phyloP scores from a whole-genome alignment of 2,113 vertebrate species.

The Cryptomyrus ogoouensis region DNA sequence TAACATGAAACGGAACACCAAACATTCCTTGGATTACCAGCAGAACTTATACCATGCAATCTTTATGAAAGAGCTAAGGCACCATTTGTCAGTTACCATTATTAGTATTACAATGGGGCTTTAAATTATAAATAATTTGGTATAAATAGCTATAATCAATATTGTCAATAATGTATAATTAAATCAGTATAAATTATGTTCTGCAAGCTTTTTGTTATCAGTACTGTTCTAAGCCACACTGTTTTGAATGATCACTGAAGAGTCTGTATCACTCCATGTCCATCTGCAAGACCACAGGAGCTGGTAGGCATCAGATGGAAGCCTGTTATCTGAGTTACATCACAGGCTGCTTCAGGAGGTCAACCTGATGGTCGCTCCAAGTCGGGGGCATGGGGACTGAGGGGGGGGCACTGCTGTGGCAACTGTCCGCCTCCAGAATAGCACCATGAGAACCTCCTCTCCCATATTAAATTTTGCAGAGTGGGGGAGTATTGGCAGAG shows the following conservation, averaged over 20 bases:
- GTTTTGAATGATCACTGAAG: background rate
- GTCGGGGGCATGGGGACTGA: background rate
- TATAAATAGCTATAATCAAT: background rate
- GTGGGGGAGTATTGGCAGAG: background rate
- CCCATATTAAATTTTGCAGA: background rate
- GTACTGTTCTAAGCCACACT: background rate
- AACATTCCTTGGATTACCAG: background rate
- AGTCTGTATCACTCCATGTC: background rate
- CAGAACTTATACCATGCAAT: background rate
- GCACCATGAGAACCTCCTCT: background rate
- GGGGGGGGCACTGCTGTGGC: background rate
- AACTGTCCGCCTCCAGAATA: background rate
- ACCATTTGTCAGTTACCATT: background rate
- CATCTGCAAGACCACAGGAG: background rate
- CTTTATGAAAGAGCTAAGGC: background rate
- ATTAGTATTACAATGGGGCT: background rate
- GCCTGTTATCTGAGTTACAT: background rate
- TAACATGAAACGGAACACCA: background rate
- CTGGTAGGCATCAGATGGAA: background rate
- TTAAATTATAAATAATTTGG: background rate
- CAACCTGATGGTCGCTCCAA: background rate
- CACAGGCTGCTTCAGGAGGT: background rate
- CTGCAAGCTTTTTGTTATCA: background rate
- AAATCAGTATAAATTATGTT: background rate
- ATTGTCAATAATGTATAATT: background rate